Base-by-base conservation (phyloP, 2,888 invertebrate species). In the Drosophila nr. medialis region DNA sequence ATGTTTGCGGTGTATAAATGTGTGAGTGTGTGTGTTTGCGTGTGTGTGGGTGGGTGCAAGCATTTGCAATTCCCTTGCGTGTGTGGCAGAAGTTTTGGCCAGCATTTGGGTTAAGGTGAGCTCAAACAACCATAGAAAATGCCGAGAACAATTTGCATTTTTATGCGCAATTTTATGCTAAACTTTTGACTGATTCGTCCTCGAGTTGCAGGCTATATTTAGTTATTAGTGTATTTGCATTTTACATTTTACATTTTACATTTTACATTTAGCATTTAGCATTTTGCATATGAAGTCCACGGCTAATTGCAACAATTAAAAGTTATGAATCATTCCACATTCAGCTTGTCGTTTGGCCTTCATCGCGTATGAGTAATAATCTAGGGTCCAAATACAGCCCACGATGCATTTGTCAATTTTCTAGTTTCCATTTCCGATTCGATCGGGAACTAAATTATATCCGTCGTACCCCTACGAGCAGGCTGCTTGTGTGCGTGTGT, bases 361-460 rank as follows among this genome's bases (percentile, higher is more conserved):
- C 56, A 29, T 27, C 53, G 61, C 69, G 71, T 66, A 68, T 79
- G 77, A 64, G 66, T 68, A 81, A 81, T 80, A 32, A 59, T 45
- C 49, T 40, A 45, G n/a, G 60, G 45, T 13, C 49, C 27, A 48
- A 75, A 51, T 32, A 48, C 42, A 27, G 29, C 24, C 11, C 15
- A 65, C 40, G 55, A 61, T 29, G 56, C 49, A 63, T 67, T 70
- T 75, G 73, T 66, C 81, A 74, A 72, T 74, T 72, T 73, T 67
- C 63, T 72, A 77, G 82, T 69, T 80, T 77, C 83, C 36, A 85
- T 89, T 85, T 85, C 89, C 85, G 85, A 82, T 85, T 82, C 65
- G 73, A 85, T 89, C 82, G 80, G 60, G 63, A 75, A 61, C 75
- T 70, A 89, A 84, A 81, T 83, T 78, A 79, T 84, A 84, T 84